These are phyloP conservation scores for Macrotis lagotis DNA, from an alignment of 2,113 vertebrate species.

Conservation along the genomic window DNA sequence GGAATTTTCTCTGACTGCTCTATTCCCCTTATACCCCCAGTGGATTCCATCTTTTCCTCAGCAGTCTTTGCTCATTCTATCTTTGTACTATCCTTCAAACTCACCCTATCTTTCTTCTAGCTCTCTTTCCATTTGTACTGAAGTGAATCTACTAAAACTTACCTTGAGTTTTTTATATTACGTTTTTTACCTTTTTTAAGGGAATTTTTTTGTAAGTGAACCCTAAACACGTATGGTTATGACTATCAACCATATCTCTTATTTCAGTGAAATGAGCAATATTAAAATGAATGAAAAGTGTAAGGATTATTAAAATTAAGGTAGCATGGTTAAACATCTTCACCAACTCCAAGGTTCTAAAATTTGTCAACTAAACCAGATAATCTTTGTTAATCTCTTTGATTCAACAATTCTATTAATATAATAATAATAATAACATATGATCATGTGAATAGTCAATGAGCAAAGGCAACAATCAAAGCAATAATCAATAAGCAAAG, in stretches of 20 bases:
- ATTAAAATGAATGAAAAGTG: neutral
- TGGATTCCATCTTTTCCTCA: neutral
- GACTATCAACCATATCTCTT: conserved; percentile 49
- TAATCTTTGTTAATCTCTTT: conserved; percentile 22
- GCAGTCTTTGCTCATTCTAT: conserved; percentile 21
- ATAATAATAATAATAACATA: conserved; percentile 36
- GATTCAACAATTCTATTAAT: conserved; percentile 56
- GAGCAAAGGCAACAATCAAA: conserved; percentile 28
- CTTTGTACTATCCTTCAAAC: conserved; percentile 3
- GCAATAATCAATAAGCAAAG: conserved; percentile 65
- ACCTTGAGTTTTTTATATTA: conserved; percentile 1
- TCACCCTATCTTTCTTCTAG: conserved; percentile 26
- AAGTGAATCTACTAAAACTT: neutral
- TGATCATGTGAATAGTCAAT: conserved; percentile 48
- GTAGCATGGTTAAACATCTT: neutral
- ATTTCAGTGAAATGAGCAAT: conserved; percentile 44
- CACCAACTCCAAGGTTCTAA: conserved; percentile 45
- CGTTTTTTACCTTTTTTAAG: conserved; percentile 29
- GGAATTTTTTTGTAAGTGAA: conserved; percentile 33
- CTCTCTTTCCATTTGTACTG: neutral
- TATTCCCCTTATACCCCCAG: neutral
- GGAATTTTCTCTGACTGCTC: neutral
- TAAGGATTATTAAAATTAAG: conserved; percentile 40
- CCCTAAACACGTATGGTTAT: conserved; percentile 28
- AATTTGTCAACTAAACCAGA: conserved; percentile 38